These are phyloP conservation scores for Ellobium chinense DNA, from an alignment of 2,888 invertebrate species.

Conservation along the genomic window DNA sequence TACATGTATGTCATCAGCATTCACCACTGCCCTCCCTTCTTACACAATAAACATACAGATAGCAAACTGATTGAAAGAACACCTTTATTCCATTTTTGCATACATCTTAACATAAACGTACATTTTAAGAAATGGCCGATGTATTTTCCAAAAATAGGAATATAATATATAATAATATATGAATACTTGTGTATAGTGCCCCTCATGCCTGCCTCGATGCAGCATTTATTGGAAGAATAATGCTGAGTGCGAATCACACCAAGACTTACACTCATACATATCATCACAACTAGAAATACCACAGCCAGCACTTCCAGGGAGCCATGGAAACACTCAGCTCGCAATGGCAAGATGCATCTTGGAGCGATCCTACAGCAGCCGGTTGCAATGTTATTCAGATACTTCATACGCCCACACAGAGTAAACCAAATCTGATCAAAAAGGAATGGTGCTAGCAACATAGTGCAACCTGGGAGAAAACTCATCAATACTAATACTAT, in stretches of 20 bases:
- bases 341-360: too few species aligned
- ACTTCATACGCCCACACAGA: too few species aligned
- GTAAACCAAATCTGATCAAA: too few species aligned
- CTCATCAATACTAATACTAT: too few species aligned
- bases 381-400: too few species aligned
- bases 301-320: background rate
- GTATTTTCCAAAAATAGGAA: constrained; percentile 71
- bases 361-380: too few species aligned
- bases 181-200: constrained; percentile 70
- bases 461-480: too few species aligned
- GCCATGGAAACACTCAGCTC: too few species aligned
- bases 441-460: too few species aligned
- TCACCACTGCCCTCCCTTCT: too few species aligned
- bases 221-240: constrained; percentile 53
- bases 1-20: too few species aligned
- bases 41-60: too few species aligned
- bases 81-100: constrained; percentile 76
- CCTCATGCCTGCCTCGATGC: constrained; percentile 49
- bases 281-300: constrained; percentile 1
- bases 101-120: constrained; percentile 74
- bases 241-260: constrained; percentile 45
- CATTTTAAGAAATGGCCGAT: constrained; percentile 67
- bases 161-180: constrained; percentile 62
- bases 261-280: constrained; percentile 8
- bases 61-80: constrained; percentile 59